Base-by-base conservation (phyloP, 2,113 vertebrate genomes). In the Daubentonia madagascariensis region DNA sequence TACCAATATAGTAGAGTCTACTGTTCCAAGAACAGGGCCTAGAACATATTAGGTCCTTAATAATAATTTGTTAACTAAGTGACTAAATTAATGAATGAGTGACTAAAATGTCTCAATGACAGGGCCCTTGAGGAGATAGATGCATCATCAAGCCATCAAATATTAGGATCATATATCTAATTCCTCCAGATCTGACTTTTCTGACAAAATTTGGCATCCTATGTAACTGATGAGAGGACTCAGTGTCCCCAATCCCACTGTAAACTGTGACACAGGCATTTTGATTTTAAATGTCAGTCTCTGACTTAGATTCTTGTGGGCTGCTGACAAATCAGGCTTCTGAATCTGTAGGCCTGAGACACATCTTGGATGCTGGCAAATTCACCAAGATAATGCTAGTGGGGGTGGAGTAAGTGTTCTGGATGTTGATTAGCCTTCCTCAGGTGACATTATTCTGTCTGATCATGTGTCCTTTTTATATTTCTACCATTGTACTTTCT, bases 21-120 rank as follows among this genome's bases (percentile, higher is more conserved):
- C 35, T 80, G 57, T 48, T 14, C 22, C 17, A n/a, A 92, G 43
- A 80, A 85, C 14, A 89, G 37, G 28, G 8, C 48, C 65, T 73
- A 73, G 11, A 23, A 91, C 14, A 70, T 54, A 65, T 35, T 63
- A 75, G 72, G 45, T 91, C n/a, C 25, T 88, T 43, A 43, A 37
- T 50, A 83, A 89, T 84, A 73, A 65, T 61, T 87, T 83, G 68
- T 76, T 88, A 75, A 59, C 20, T 68, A 90, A 97, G 91, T 81
- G 73, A 63, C 32, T 76, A 52, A 88, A 94, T 63, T 61, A 97
- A 93, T 65, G 32, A 93, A 83, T 48, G 80, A 75, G 6, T 90
- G 35, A 84, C 68, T 72, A 68, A 93, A 91, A 50, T 18, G 13
- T 94, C 30, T 80, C 87, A 84, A 8, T 70, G 50, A 54, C 22